These are phyloP conservation scores for Psilanteris sp. DNA, from an alignment of 1,140 invertebrate species.

Conservation along the genomic window DNA sequence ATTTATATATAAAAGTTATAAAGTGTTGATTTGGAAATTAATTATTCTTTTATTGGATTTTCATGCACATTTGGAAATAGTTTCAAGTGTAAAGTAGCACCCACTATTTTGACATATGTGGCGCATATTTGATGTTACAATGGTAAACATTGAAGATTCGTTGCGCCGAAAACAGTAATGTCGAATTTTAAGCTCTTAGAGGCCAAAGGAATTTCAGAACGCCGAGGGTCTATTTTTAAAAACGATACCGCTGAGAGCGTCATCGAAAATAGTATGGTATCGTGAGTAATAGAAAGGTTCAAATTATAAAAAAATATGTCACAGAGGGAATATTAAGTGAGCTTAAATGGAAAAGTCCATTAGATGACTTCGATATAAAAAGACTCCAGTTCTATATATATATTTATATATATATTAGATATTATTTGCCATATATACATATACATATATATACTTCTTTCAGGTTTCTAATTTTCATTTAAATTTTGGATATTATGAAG, in stretches of 20 bases:
- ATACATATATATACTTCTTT: no score
- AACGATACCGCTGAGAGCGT: slow-evolving; percentile 66
- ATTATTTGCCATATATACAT: no score
- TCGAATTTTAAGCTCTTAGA: slow-evolving; percentile 18
- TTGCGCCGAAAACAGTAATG: slow-evolving; percentile 32
- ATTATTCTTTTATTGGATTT: no score
- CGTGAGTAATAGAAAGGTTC: slow-evolving; percentile 52
- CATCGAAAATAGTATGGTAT: slow-evolving; percentile 75
- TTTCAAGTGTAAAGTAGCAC: background rate
- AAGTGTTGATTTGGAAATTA: no score
- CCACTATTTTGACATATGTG: slow-evolving; percentile 64
- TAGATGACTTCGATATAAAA: no score
- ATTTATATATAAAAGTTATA: no score
- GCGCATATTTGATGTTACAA: slow-evolving; percentile 29
- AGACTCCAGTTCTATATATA: no score
- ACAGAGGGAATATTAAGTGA: slow-evolving; percentile 3
- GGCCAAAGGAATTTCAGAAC: slow-evolving; percentile 72
- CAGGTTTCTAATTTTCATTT: no score
- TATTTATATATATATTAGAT: no score
- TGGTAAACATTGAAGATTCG: no score
- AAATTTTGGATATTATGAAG: no score
- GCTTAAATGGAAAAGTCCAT: slow-evolving; percentile 14
- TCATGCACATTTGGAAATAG: no score
- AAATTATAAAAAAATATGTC: slow-evolving; percentile 42
- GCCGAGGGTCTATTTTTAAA: slow-evolving; percentile 71